phyloP scores from a whole-genome alignment of 2,113 vertebrate genomes.

The Salvelinus namaycush region DNA sequence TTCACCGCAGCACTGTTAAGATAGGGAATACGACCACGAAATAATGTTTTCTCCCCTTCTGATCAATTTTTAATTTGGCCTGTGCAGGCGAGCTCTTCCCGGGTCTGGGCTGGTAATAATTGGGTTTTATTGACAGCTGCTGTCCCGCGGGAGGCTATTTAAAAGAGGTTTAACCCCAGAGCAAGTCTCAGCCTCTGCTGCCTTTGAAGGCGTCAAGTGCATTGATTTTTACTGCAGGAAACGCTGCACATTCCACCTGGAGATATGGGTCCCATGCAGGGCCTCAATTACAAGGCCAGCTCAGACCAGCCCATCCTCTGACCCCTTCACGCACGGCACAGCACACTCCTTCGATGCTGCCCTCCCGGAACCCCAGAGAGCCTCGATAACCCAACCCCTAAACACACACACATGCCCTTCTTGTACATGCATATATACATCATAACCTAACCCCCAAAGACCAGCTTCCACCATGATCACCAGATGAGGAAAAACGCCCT shows the following conservation, averaged over 20 bases:
- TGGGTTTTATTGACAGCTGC: slow-evolving; percentile 87
- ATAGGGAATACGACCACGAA: slow-evolving; percentile 73
- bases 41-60: slow-evolving; percentile 76
- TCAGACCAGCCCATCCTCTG: slow-evolving; percentile 45
- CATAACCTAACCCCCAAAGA: slow-evolving; percentile 23
- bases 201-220: slow-evolving; percentile 88
- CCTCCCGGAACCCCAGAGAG: no score
- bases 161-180: slow-evolving; percentile 89
- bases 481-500: no score
- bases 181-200: slow-evolving; percentile 79
- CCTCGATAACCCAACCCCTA: no score
- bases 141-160: slow-evolving; percentile 86
- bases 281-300: slow-evolving; percentile 56
- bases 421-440: slow-evolving; percentile 31
- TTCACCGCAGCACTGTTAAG: slow-evolving; percentile 64
- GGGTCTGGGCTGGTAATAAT: slow-evolving; percentile 79
- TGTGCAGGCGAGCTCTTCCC: slow-evolving; percentile 69
- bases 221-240: slow-evolving; percentile 89
- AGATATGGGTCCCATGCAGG: slow-evolving; percentile 77
- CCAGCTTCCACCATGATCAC: neutral
- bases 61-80: slow-evolving; percentile 84
- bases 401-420: no score
- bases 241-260: slow-evolving; percentile 78
- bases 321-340: slow-evolving; percentile 10
- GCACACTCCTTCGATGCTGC: no score